Base-by-base conservation (phyloP, 2,888 invertebrate genomes). In the Caprella mutica region DNA sequence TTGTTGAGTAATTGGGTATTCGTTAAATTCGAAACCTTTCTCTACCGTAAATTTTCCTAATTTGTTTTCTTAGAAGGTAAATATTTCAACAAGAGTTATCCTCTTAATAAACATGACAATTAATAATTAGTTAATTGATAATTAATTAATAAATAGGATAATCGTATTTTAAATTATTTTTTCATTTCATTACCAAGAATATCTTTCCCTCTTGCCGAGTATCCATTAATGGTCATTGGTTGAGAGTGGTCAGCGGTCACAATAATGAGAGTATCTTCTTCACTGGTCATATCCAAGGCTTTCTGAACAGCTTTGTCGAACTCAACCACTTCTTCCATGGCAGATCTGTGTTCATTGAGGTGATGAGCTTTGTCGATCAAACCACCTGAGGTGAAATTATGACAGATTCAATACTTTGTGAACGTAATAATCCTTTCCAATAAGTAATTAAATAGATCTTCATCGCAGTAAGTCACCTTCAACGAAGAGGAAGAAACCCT, bases 281-380 rank as follows among this genome's bases (percentile, higher is more conserved):
- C 72, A 54, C 74, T 74, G 1, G 84, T 82, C 62, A 84, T 67
- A 8, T 76, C 70, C 54, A 75, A 70, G 0, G 86, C 83, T 67
- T 72, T 74, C 59, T 77, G 69, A n/a, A 86, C 76, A 1, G 90
- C 84, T 66, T 82, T 78, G 30, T 83, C 78, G 69, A 94, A 81
- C 68, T 85, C 84, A 0, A 86, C 76, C 0, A 86, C 84, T 70
- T 91, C 91, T 66, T 84, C 82, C 0, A 91, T 70, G 0, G 91
- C 85, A 26, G 79, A 76, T 33, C 77, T 77, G 0, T 83, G 83
- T 42, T 73, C 78, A n/a, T 87, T 81, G 21, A 77, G 77, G 70
- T 90, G 90, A 70, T 86, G 86, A 0, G 82, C 86, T 65, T 81
- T 81, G 71, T 86, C 86, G 65, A 86, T 86, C 68, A 86, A 78